Conservation (phyloP, 37 sponge, comb jelly and placozoan genomes). For the Halisarca cf. caerulea region DNA sequence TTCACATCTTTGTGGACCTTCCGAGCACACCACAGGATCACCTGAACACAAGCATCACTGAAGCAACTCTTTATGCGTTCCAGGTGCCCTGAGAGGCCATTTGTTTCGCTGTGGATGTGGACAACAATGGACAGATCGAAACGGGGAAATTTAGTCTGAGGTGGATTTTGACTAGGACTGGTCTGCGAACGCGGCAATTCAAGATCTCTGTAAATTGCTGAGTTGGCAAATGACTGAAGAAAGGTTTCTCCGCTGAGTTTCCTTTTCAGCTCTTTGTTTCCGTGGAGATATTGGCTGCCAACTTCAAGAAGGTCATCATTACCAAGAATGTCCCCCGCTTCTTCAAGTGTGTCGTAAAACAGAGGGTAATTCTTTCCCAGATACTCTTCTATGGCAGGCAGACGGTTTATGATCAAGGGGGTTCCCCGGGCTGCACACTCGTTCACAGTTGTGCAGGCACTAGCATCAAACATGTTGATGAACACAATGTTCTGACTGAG, state of each 20-base stretch:
- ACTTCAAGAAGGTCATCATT: conserved; percentile 24
- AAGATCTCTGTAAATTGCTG: conserved; percentile 46
- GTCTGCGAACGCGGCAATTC: conserved; percentile 44
- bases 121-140: conserved; percentile 48
- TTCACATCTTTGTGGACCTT: not conserved
- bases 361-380: conserved; percentile 56
- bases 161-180: not conserved
- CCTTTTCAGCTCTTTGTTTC: not conserved
- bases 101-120: conserved; percentile 12
- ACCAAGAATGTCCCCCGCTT: conserved; percentile 35
- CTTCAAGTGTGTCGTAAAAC: conserved; percentile 53
- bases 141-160: conserved; percentile 49
- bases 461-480: conserved; percentile 53
- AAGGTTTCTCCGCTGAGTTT: conserved; percentile 28
- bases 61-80: conserved; percentile 30
- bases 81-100: conserved; percentile 36
- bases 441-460: conserved; percentile 49
- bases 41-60: conserved; percentile 27
- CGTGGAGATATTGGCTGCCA: conserved; percentile 27
- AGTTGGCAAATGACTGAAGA: conserved; percentile 22
- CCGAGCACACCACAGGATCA: conserved; percentile 55
- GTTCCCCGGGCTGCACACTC: conserved; percentile 55
- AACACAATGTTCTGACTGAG: conserved; percentile 59
- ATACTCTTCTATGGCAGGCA: conserved; percentile 62
- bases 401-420: conserved; percentile 58